Evolutionary conservation across 2,888 invertebrate genomes (phyloP).

Genomic region (Lottia gigantea): DNA sequence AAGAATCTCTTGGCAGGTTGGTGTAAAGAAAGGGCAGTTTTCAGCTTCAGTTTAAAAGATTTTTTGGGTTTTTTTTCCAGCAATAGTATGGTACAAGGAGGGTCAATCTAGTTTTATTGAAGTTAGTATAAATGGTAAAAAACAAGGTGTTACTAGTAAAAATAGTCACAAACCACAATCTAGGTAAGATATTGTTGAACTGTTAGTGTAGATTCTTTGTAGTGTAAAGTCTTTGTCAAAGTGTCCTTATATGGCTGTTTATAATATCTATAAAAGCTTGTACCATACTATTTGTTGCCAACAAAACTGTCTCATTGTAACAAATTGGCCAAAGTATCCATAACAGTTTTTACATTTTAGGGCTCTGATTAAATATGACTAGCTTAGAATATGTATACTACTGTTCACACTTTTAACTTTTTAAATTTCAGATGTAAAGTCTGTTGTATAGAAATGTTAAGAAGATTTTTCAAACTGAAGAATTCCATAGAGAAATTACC

Average conservation of each 20-base stretch:
- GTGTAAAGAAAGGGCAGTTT: no score
- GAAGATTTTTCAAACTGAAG: slow-evolving; percentile 26
- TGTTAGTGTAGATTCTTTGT: slow-evolving; percentile 34
- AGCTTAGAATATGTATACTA: background rate
- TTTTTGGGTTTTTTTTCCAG: slow-evolving; percentile 30
- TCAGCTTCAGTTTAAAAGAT: no score
- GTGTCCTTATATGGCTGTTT: background rate
- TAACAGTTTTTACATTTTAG: no score
- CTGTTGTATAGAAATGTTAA: slow-evolving; percentile 37
- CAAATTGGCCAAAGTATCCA: no score
- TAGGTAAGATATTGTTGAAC: slow-evolving; percentile 35
- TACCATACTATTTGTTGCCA: no score
- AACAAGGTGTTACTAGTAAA: slow-evolving; percentile 50
- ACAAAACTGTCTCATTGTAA: background rate
- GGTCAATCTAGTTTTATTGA: slow-evolving; percentile 31
- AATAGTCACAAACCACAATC: slow-evolving; percentile 42
- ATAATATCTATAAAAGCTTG: no score
- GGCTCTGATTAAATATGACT: no score
- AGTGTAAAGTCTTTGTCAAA: slow-evolving; percentile 25
- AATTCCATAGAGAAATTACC: slow-evolving; percentile 11
- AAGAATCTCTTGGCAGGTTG: no score
- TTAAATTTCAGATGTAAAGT: background rate
- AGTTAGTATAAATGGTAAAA: slow-evolving; percentile 51
- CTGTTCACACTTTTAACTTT: slow-evolving; percentile 9
- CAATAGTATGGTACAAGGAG: slow-evolving; percentile 44